These are phyloP conservation scores for Idaea aversata DNA, from an alignment of 2,888 invertebrate genomes.

Conservation along the genomic window DNA sequence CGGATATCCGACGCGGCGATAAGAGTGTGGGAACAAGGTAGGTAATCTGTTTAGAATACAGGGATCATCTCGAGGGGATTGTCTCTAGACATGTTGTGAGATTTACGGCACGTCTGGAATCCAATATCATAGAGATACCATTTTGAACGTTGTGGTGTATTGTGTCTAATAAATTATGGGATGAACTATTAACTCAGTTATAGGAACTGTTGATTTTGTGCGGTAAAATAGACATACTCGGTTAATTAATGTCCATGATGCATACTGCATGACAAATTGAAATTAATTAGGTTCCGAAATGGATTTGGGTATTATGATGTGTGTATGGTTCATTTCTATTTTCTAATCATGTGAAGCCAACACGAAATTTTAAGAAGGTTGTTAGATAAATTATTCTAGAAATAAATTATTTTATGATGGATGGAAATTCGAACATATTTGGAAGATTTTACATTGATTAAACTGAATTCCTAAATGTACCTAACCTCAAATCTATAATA, in stretches of 20 bases:
- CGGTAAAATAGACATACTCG: neutral
- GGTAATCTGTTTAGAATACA: constrained; percentile 20
- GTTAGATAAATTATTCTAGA: neutral
- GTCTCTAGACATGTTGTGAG: constrained; percentile 9
- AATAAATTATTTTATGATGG: neutral
- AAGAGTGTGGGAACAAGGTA: constrained; percentile 9
- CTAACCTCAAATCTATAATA: too few species aligned
- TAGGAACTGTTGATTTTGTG: neutral
- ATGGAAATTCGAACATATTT: too few species aligned
- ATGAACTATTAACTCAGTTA: too few species aligned
- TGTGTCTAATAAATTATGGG: too few species aligned
- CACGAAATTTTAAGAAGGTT: neutral
- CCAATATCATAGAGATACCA: constrained; percentile 7
- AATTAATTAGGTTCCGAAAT: too few species aligned
- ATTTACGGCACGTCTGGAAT: constrained; percentile 17
- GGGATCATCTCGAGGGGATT: constrained; percentile 24
- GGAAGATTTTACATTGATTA: too few species aligned
- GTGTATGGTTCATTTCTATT: too few species aligned
- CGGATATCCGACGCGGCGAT: neutral
- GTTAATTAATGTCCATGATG: neutral
- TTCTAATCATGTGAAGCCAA: too few species aligned
- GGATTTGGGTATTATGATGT: too few species aligned
- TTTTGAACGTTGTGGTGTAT: too few species aligned
- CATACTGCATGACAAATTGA: too few species aligned
- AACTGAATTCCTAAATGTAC: too few species aligned